Percentiles rank a stretch among this genome's conserved stretches.
These are phyloP conservation scores for Nesogale talazaci DNA, from an alignment of 2,113 vertebrate genomes.

Conservation along the genomic window DNA sequence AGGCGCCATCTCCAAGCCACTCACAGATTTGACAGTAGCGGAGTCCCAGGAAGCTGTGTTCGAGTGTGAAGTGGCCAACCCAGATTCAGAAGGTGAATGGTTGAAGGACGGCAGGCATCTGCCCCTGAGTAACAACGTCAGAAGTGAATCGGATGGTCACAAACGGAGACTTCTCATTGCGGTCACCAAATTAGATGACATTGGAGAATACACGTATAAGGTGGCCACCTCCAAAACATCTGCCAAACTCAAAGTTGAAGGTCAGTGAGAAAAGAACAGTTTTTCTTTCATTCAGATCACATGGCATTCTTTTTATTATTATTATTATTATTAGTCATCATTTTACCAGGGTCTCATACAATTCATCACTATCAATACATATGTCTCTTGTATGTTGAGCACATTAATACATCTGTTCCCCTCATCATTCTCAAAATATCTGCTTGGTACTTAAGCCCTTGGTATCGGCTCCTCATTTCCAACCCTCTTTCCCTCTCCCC, in stretches of 20 bases:
- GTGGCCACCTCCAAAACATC: conserved; percentile 97
- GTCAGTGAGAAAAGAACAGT: conserved; percentile 83
- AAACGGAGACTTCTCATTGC: conserved; percentile 92
- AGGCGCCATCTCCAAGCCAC: conserved; percentile 96
- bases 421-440: too few relatives aligned
- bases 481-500: too few relatives aligned
- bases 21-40: conserved; percentile 94
- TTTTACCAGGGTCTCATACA: too few relatives aligned
- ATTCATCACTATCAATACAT: too few relatives aligned
- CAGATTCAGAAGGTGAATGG: conserved; percentile 93
- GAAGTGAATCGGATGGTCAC: conserved; percentile 88
- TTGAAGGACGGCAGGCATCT: conserved; percentile 91
- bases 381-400: too few relatives aligned
- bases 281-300: neutral
- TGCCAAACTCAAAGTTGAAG: conserved; percentile 95
- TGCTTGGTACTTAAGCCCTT: too few relatives aligned
- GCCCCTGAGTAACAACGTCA: conserved; percentile 88
- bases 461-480: too few relatives aligned
- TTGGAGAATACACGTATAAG: conserved; percentile 97
- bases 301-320: too few relatives aligned
- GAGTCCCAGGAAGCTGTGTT: conserved; percentile 95
- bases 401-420: too few relatives aligned
- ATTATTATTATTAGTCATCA: too few relatives aligned
- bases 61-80: conserved; percentile 97
- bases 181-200: conserved; percentile 92